phyloP scores from a whole-genome alignment of 2,113 vertebrate species.

The Alosa alosa region DNA sequence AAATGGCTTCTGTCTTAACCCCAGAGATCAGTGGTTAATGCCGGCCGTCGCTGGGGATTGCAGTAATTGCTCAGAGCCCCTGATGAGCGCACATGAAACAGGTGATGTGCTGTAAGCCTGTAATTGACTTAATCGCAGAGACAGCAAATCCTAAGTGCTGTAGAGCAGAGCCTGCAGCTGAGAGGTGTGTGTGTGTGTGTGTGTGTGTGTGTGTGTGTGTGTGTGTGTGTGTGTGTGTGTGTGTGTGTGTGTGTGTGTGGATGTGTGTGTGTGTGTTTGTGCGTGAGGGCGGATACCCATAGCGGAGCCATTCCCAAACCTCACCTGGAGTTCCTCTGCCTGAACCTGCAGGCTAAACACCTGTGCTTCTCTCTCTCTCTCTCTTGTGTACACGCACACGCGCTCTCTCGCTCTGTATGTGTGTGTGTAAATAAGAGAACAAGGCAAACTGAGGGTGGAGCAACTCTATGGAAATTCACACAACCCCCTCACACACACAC shows the following conservation, averaged over 20 bases:
- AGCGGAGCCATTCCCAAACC: slow-evolving; percentile 32
- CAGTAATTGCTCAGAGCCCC: background rate
- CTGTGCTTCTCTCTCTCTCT: slow-evolving; percentile 30
- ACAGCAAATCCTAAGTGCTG: background rate
- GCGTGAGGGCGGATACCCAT: background rate
- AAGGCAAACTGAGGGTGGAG: background rate
- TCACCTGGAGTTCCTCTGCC: slow-evolving; percentile 40
- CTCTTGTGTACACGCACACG: background rate
- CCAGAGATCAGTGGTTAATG: background rate
- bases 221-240: slow-evolving; percentile 1
- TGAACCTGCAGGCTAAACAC: slow-evolving; percentile 53
- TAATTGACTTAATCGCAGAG: slow-evolving; percentile 14
- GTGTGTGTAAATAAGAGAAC: background rate
- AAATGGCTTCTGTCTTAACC: background rate
- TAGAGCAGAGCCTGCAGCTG: slow-evolving; percentile 1
- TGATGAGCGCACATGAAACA: slow-evolving; percentile 11
- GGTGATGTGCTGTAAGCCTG: slow-evolving; percentile 14
- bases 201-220: background rate
- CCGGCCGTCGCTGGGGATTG: slow-evolving; percentile 6
- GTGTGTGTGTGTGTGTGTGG: background rate
- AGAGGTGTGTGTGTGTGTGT: background rate
- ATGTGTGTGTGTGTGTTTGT: slow-evolving; percentile 2
- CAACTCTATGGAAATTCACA: slow-evolving; percentile 20
- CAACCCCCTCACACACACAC: slow-evolving; percentile 22
- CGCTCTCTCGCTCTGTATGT: background rate